These are phyloP conservation scores for Dissostichus mawsoni DNA, from an alignment of 2,113 vertebrate genomes.

Conservation along the genomic window DNA sequence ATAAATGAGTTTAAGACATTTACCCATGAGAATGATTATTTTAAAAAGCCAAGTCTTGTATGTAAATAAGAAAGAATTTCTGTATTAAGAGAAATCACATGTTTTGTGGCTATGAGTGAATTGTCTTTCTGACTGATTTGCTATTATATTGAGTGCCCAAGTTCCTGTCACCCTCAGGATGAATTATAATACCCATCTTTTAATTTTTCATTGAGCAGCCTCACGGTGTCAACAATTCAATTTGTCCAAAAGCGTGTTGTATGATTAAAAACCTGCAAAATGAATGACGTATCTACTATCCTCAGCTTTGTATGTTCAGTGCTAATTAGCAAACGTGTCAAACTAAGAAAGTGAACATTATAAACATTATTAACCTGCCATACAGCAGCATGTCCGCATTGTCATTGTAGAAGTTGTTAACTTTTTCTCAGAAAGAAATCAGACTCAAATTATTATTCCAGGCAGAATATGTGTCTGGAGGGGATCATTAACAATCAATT, in stretches of 20 bases:
- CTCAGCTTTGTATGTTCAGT: neutral
- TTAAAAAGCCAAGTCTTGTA: neutral
- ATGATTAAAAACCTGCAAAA: neutral
- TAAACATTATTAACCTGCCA: neutral
- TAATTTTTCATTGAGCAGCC: neutral
- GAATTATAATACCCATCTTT: neutral
- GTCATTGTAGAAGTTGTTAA: neutral
- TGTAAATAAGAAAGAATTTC: too few relatives aligned
- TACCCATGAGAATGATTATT: too few relatives aligned
- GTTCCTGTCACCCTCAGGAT: too few relatives aligned
- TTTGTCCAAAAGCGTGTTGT: neutral
- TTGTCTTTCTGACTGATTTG: neutral
- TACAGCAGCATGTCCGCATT: neutral
- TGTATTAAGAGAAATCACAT: too few relatives aligned
- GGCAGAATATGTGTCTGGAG: conserved; percentile 17
- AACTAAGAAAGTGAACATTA: neutral
- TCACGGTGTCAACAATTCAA: neutral
- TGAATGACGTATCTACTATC: neutral
- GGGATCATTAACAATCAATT: conserved; percentile 23
- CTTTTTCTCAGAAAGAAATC: too few relatives aligned
- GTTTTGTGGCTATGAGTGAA: neutral
- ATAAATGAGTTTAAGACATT: neutral
- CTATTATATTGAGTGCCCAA: neutral
- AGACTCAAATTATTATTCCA: neutral
- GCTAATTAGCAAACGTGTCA: neutral